phyloP scores from a whole-genome alignment of 2,888 invertebrate genomes.

The Calephelis perditalis region DNA sequence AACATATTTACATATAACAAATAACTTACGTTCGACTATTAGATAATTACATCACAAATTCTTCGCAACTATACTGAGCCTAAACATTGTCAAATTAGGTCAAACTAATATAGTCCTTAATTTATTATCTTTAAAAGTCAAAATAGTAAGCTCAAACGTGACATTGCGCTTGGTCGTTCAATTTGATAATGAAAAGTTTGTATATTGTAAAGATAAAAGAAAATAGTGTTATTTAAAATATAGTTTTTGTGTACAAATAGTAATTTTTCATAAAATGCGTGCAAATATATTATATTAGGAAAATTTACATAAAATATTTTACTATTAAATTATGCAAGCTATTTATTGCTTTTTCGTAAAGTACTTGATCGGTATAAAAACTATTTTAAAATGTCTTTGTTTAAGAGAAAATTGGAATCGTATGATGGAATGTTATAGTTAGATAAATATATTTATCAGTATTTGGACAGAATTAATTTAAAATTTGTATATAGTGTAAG shows the following conservation, averaged over 20 bases:
- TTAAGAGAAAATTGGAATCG: no score
- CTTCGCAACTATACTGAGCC: conserved; percentile 12
- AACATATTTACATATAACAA: conserved; percentile 52
- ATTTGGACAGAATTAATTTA: no score
- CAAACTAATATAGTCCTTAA: conserved; percentile 14
- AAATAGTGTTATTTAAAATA: conserved; percentile 25
- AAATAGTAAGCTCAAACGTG: conserved; percentile 25
- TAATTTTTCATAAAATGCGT: conserved; percentile 19
- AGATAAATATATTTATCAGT: no score
- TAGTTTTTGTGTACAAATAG: conserved; percentile 25
- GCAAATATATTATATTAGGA: conserved; percentile 16
- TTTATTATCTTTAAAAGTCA: conserved; percentile 18
- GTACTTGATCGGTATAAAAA: neutral
- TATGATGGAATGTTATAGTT: no score
- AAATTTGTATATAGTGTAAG: no score
- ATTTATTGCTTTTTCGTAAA: conserved; percentile 2
- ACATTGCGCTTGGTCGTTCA: conserved; percentile 22
- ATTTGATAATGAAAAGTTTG: conserved; percentile 19
- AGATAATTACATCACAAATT: conserved; percentile 18
- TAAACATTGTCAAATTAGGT: conserved; percentile 7
- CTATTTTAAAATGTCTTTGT: no score
- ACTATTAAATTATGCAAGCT: neutral
- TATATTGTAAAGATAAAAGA: conserved; percentile 26
- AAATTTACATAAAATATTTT: neutral
- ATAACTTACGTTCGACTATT: conserved; percentile 15